A percentile compares a stretch with the other conserved stretches of the same genome.
These are phyloP conservation scores for human DNA, from an alignment of 2,113 vertebrate genomes.

Conservation along the genomic window GRCh38 chr17:33896001-33896500, in stretches of 20 bases:
- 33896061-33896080: not conserved
- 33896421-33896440: constrained; percentile 63
- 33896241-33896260: not conserved
- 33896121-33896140: not conserved
- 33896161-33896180: not conserved
- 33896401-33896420: not conserved
- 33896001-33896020: not conserved
- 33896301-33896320: not conserved
- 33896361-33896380: constrained; percentile 45
- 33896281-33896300: constrained; percentile 3
- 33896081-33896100: not conserved
- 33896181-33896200: too few species aligned
- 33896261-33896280: not conserved
- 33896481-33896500: constrained; percentile 51
- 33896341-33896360: constrained; percentile 21
- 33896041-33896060: not conserved
- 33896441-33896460: constrained; percentile 52
- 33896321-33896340: not conserved
- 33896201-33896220: not conserved
- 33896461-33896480: constrained; percentile 71
- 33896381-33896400: constrained; percentile 34
- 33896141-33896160: not conserved
- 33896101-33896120: not conserved
- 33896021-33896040: not conserved
- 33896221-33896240: not conserved